phyloP scores from a whole-genome alignment of 2,888 invertebrate genomes.

The Heliconius ethilla region DNA sequence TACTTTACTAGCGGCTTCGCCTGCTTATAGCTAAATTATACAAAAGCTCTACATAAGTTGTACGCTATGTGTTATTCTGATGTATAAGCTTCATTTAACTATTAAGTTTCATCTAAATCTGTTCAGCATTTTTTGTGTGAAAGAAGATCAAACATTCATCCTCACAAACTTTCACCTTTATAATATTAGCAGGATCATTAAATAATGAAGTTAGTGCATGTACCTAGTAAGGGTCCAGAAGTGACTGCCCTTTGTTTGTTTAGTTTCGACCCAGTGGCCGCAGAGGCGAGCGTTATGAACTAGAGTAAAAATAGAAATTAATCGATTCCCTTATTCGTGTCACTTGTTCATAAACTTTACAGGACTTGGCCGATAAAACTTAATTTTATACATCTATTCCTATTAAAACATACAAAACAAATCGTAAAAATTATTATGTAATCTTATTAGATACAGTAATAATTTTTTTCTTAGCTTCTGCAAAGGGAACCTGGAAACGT shows the following conservation, averaged over 20 bases:
- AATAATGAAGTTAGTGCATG: not conserved
- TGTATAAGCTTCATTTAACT: too few relatives aligned
- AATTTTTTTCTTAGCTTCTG: too few relatives aligned
- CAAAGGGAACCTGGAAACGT: too few relatives aligned
- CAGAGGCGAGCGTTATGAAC: constrained; percentile 53
- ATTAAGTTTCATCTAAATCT: too few relatives aligned
- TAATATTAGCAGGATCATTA: not conserved
- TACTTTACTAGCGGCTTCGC: too few relatives aligned
- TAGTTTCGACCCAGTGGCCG: constrained; percentile 57
- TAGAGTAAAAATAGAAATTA: constrained; percentile 78
- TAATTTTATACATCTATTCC: constrained; percentile 26
- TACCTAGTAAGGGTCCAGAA: constrained; percentile 49
- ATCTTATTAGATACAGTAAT: not conserved
- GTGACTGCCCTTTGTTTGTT: constrained; percentile 59
- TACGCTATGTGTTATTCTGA: too few relatives aligned
- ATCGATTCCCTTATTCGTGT: constrained; percentile 79
- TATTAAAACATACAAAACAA: constrained; percentile 3
- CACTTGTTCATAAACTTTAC: constrained; percentile 64
- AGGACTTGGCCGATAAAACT: constrained; percentile 51
- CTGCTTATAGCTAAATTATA: too few relatives aligned
- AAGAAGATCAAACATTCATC: too few relatives aligned
- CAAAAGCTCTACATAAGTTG: too few relatives aligned
- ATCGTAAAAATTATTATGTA: not conserved
- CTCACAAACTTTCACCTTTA: too few relatives aligned
- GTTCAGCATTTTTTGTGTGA: too few relatives aligned